These are phyloP conservation scores for Erpobdella octoculata DNA, from an alignment of 2,888 invertebrate genomes.

Conservation along the genomic window DNA sequence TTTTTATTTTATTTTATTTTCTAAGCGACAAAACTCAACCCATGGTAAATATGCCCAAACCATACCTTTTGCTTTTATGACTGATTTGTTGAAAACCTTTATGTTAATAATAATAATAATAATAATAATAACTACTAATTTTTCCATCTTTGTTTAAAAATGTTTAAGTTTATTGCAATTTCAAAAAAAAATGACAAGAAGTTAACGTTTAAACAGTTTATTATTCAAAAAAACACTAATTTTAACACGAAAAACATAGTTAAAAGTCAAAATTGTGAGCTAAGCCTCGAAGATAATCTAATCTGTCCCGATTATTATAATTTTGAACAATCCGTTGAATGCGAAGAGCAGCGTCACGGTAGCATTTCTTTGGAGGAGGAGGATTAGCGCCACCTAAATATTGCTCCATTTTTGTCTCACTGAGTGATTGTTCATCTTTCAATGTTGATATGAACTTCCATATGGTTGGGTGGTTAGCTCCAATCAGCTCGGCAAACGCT, in stretches of 20 bases:
- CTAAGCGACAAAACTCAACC: no score
- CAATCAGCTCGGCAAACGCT: background rate
- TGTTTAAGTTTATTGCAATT: no score
- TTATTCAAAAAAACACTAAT: no score
- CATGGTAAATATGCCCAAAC: no score
- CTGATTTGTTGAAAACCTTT: no score
- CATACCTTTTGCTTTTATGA: no score
- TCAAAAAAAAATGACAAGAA: no score
- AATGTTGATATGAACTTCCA: background rate
- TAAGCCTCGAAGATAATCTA: background rate
- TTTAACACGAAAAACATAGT: background rate
- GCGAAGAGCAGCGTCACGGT: background rate
- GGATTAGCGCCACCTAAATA: background rate
- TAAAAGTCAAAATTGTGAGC: slow-evolving; percentile 6
- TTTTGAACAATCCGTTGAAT: background rate
- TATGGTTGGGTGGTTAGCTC: background rate
- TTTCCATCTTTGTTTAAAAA: no score
- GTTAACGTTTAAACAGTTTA: no score
- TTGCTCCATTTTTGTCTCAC: background rate
- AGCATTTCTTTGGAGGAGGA: background rate
- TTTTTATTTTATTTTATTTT: no score
- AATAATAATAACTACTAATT: no score
- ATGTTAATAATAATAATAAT: no score
- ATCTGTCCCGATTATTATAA: background rate
- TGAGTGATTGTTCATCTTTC: slow-evolving; percentile 4